phyloP scores from a whole-genome alignment of 2,888 invertebrate genomes.

The Habrosyne pyritoides region DNA sequence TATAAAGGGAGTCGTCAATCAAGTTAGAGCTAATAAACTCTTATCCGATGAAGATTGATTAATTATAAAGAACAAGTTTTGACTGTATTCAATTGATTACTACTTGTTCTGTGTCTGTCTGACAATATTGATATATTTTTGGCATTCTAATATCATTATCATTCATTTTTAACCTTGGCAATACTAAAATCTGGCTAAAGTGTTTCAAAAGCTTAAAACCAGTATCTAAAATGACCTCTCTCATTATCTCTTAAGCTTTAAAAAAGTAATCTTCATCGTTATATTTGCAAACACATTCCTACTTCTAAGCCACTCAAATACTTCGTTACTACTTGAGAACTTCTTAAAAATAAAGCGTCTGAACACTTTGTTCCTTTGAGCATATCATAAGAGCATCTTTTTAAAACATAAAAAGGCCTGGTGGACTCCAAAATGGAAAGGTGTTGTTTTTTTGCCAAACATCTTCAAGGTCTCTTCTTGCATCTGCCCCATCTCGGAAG shows the following conservation, averaged over 20 bases:
- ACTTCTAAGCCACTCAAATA: not conserved
- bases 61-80: conserved; percentile 11
- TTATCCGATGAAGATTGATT: conserved; percentile 1
- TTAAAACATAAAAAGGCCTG: conserved; percentile 48
- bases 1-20: too few relatives aligned
- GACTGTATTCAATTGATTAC: not conserved
- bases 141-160: too few relatives aligned
- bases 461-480: conserved; percentile 72
- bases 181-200: too few relatives aligned
- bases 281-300: not conserved
- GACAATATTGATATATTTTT: too few relatives aligned
- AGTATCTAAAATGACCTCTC: not conserved
- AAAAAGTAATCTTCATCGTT: not conserved
- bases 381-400: conserved; percentile 41
- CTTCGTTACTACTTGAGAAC: not conserved
- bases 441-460: conserved; percentile 66
- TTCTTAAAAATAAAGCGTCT: conserved; percentile 16
- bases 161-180: too few relatives aligned
- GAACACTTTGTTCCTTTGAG: conserved; percentile 27
- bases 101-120: too few relatives aligned
- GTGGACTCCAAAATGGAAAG: conserved; percentile 56
- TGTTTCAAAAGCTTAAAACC: not conserved
- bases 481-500: conserved; percentile 75
- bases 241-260: not conserved
- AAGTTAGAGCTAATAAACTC: too few relatives aligned